phyloP scores from a whole-genome alignment of 2,888 invertebrate species.

The Ypsolopha sequella region DNA sequence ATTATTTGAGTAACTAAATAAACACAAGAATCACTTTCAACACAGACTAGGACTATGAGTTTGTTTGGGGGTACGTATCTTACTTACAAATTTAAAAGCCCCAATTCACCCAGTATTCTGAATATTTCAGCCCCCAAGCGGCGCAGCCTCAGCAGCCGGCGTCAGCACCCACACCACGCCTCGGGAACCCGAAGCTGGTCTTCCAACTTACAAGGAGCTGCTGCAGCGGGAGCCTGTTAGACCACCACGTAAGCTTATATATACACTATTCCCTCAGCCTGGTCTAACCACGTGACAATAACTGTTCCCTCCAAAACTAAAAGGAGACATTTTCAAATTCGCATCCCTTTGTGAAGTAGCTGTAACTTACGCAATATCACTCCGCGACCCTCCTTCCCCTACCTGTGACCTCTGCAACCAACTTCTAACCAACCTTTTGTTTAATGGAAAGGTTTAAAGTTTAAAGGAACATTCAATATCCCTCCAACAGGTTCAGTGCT shows the following conservation, averaged over 20 bases:
- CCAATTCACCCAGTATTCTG: neutral
- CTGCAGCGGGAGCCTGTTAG: slow-evolving; percentile 46
- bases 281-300: too few species aligned
- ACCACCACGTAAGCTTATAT: slow-evolving; percentile 27
- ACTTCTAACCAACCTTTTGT: too few species aligned
- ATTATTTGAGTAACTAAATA: neutral
- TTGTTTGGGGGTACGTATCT: neutral
- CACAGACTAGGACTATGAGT: neutral
- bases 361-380: too few species aligned
- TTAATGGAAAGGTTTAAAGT: too few species aligned
- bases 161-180: slow-evolving; percentile 47
- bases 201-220: slow-evolving; percentile 53
- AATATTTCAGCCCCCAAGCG: slow-evolving; percentile 40
- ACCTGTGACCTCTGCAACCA: too few species aligned
- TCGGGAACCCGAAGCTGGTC: slow-evolving; percentile 40
- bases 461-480: too few species aligned
- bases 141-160: slow-evolving; percentile 48
- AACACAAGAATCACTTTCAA: neutral
- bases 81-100: neutral
- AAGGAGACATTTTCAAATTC: too few species aligned
- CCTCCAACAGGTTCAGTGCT: too few species aligned
- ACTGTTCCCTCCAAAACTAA: too few species aligned
- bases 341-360: too few species aligned
- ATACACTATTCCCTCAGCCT: too few species aligned
- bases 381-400: too few species aligned